Conservation (phyloP, 2,113 vertebrate genomes). For the Pseudorectes ferrugineus region DNA sequence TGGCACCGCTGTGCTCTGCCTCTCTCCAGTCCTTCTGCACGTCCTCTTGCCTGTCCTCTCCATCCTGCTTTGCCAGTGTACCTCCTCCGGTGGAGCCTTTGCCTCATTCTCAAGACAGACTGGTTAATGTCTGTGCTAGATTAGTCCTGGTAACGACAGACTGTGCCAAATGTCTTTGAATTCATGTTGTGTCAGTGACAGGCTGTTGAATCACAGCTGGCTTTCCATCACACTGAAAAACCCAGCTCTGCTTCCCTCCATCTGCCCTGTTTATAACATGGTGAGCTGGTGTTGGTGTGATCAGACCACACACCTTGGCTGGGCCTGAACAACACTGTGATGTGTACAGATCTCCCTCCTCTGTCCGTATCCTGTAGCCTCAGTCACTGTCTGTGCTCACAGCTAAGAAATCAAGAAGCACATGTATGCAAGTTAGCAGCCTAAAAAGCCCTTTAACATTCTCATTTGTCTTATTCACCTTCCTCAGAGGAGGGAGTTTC, state of each 20-base stretch:
- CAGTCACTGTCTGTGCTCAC: background rate
- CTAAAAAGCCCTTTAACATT: background rate
- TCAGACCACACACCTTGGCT: background rate
- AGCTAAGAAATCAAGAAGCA: background rate
- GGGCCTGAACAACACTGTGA: conserved; percentile 67
- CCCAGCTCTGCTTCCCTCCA: background rate
- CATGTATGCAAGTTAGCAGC: background rate
- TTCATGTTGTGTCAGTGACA: background rate
- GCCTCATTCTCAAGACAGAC: background rate
- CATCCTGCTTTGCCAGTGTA: background rate
- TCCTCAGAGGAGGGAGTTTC: conserved; percentile 1
- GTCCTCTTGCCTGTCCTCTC: background rate
- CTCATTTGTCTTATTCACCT: background rate
- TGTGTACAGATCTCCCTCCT: conserved; percentile 45
- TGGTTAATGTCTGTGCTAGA: background rate
- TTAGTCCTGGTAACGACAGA: conserved; percentile 6
- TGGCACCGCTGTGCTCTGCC: background rate
- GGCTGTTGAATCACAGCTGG: background rate
- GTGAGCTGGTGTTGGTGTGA: conserved; percentile 18
- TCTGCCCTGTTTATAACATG: background rate
- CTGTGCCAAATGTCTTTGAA: conserved; percentile 43
- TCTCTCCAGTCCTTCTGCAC: background rate
- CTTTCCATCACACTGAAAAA: background rate
- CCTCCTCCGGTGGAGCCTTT: background rate
- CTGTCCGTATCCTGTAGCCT: conserved; percentile 1